Conservation (phyloP, 2,888 invertebrate species). For the Pyrrhosoma nymphula region DNA sequence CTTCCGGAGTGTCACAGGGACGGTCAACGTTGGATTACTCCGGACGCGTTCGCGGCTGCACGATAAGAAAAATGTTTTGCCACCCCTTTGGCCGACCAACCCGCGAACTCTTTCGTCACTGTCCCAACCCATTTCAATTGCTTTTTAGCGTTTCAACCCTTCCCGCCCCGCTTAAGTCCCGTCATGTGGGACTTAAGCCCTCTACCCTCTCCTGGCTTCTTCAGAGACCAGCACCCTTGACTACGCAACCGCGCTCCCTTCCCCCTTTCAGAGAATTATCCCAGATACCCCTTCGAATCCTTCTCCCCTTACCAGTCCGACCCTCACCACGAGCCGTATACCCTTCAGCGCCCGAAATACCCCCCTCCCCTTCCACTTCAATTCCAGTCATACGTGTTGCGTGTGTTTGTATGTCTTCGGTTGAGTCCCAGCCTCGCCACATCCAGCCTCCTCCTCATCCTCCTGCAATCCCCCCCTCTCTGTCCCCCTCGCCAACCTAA, state of each 20-base stretch:
- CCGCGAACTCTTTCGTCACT: conserved; percentile 19
- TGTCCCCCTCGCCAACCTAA: not conserved
- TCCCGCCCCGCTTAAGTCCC: not conserved
- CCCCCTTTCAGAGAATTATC: conserved; percentile 22
- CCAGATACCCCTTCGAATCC: conserved; percentile 2
- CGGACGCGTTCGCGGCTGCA: not conserved
- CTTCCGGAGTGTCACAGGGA: not conserved
- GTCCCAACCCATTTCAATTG: not conserved
- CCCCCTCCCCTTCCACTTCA: not conserved
- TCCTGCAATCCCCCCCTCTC: not conserved
- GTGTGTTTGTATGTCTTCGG: conserved; percentile 55
- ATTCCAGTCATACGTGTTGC: conserved; percentile 57
- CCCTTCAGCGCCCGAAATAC: not conserved
- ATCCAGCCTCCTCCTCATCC: not conserved
- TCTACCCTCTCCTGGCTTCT: not conserved
- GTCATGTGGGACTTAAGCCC: not conserved
- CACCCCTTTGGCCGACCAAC: not conserved
- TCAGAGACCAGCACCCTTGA: conserved; percentile 28
- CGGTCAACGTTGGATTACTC: not conserved
- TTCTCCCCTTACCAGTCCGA: not conserved
- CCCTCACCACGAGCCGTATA: not conserved
- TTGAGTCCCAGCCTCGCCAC: not conserved
- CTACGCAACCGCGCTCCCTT: not conserved
- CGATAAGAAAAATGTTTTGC: not conserved
- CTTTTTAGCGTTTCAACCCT: not conserved